Evolutionary conservation across 1,140 invertebrate genomes (phyloP).

Genomic region (Pteromalus puparum): DNA sequence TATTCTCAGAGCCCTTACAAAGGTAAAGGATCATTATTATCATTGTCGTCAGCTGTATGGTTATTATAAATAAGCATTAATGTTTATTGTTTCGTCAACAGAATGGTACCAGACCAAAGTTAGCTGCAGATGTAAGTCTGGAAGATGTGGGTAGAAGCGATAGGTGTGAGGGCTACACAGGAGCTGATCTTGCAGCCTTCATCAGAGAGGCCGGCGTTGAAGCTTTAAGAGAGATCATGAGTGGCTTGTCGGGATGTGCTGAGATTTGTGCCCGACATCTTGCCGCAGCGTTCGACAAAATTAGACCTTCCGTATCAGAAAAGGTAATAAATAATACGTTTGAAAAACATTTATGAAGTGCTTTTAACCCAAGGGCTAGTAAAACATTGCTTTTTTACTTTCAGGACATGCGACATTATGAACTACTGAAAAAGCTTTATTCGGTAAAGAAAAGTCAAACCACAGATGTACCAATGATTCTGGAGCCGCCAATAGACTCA

Average conservation of each 20-base stretch:
- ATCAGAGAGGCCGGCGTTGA: conserved; percentile 88
- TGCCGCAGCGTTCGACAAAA: conserved; percentile 81
- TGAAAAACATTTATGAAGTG: background rate
- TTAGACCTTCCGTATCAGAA: conserved; percentile 86
- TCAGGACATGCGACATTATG: conserved; percentile 77
- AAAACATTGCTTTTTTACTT: conserved; percentile 45
- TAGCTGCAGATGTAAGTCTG: conserved; percentile 87
- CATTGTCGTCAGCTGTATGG: background rate
- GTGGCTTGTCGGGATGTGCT: conserved; percentile 59
- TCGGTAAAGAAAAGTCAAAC: conserved; percentile 70
- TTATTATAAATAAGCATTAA: conserved; percentile 41
- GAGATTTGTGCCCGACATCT: conserved; percentile 78
- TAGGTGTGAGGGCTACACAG: conserved; percentile 88
- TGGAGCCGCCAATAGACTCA: conserved; percentile 67
- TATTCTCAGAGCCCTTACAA: conserved; percentile 93
- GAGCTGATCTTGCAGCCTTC: conserved; percentile 93
- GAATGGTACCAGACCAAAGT: conserved; percentile 85
- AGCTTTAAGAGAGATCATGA: conserved; percentile 83
- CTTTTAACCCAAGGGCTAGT: background rate
- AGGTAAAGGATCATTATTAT: conserved; percentile 76
- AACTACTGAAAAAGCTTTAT: conserved; percentile 77
- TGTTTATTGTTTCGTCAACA: conserved; percentile 62
- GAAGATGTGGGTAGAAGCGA: conserved; percentile 80
- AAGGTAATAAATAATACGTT: conserved; percentile 75
- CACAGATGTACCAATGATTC: conserved; percentile 66